Base-by-base conservation (phyloP, 2,113 vertebrate species). In the Budorcas taxicolor region DNA sequence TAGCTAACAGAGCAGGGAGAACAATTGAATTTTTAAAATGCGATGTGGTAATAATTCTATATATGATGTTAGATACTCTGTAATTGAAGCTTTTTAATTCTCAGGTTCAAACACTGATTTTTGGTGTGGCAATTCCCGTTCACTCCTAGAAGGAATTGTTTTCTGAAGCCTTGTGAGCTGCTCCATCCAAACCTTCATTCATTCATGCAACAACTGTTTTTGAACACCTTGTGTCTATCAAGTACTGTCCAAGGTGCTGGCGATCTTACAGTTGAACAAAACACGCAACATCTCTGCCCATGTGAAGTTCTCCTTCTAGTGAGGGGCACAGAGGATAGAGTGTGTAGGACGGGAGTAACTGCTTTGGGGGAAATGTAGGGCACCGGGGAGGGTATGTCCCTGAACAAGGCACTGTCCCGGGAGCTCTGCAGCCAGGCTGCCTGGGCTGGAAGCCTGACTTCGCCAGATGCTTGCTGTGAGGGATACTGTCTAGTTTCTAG, bases 381-480 rank as follows among this genome's bases (percentile, higher is more conserved):
- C 78, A 33, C 17, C 21, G 29, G 15, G 47, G 9, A 81, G 17
- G 17, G 47, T 33, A 21, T 50, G 9, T 12, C 0, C 19, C 67
- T 62, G 31, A 33, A 43, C 8, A 23, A 16, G 88, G 17, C 47
- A 6, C 40, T 45, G n/a, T 23, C 25, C 7, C 1, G 25, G n/a
- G 31, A 86, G 14, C 74, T 3, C 3, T 5, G 29, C 36, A 9
- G 43, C 60, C 21, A 58, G 71, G 57, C 27, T 67, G 67, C 40
- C 25, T 55, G 15, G 50, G 31, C 21, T 78, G 64, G 64, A 84
- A 57, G 29, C 81, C 53, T 74, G 52, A 60, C 60, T 62, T 64
- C n/a, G 3, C 58, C 45, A 52, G 40, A 57, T 10, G 12, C 15
- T 40, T 0, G 1, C 47, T 4, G 0, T 29, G 58, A 71, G 12